Base-by-base conservation (phyloP, 1,140 invertebrate genomes). In the Amphibalanus amphitrite region DNA sequence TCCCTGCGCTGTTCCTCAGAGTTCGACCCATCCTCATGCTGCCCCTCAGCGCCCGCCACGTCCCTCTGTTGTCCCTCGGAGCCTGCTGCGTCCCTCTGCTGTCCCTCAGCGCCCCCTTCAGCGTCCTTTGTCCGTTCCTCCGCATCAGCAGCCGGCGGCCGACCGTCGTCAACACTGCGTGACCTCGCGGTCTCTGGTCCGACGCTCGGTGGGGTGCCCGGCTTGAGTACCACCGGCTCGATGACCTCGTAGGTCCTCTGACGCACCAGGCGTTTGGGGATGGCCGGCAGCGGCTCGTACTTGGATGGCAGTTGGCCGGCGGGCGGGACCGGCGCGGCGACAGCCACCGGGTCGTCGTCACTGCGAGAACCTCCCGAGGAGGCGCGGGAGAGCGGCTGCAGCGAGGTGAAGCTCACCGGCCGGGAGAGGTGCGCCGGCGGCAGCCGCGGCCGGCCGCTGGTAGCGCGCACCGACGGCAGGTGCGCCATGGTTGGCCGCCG, bases 211-310 rank as follows among this genome's bases (percentile, higher is more conserved):
- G 47, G 47, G 1, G 47, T 59, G 17, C 47, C 47, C 6, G 47
- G 47, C 47, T 59, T 59, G 10, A 59, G 47, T 20, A 59, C 47
- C 47, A 59, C 47, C 17, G 47, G 47, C 47, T 59, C 47, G 6
- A 59, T 59, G 13, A 59, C 47, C 47, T 59, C 47, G 47, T 59
- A 59, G 10, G 47, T 59, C 13, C 47, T 8, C 47, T 59, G 13
- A 1, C 47, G 47, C 47, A 59, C 47, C 47, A 59, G 47, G 10
- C 47, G 47, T 20, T 59, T 59, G 47, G 47, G 47, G 47, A 59
- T 59, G 47, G 47, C 47, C 47, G 47, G 47, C 47, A 59, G 47
- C 47, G 47, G 47, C 47, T 59, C 47, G 47, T 59, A 59, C 47
- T 59, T 59, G 6, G 47, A 20, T 1, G 47, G 47, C 47, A 59